These are phyloP conservation scores for Polymixis flavicincta DNA, from an alignment of 2,888 invertebrate genomes.

Conservation along the genomic window DNA sequence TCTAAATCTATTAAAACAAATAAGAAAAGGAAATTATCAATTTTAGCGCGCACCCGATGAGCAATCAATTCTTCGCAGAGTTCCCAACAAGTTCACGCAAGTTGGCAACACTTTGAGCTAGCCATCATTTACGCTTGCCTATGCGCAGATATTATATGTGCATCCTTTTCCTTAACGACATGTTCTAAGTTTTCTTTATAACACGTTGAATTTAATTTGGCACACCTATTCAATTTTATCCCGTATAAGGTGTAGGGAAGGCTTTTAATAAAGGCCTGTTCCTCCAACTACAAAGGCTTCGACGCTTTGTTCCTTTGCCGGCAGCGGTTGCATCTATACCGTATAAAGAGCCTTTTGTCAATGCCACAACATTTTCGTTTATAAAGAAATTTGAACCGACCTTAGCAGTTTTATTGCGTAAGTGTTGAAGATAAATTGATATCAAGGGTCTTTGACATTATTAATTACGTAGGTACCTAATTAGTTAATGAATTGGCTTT, in stretches of 20 bases:
- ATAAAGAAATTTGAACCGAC: constrained; percentile 61
- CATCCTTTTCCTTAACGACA: no score
- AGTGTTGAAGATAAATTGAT: constrained; percentile 28
- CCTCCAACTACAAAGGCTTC: constrained; percentile 75
- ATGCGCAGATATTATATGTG: no score
- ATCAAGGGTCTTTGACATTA: constrained; percentile 4
- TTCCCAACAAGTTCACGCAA: no score
- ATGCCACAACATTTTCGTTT: constrained; percentile 68
- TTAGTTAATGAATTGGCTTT: background rate
- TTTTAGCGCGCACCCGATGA: no score
- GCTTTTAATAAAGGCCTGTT: constrained; percentile 81
- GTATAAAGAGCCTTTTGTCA: constrained; percentile 72
- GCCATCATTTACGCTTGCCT: no score
- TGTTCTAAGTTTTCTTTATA: no score
- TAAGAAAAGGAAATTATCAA: no score
- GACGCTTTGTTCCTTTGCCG: constrained; percentile 73
- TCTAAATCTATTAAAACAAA: no score
- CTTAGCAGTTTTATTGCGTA: constrained; percentile 47
- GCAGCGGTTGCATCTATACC: constrained; percentile 70
- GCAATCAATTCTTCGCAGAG: no score
- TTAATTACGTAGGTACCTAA: background rate
- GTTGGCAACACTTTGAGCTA: no score
- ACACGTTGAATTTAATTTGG: no score
- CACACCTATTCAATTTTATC: no score
- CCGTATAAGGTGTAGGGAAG: constrained; percentile 75